These are phyloP conservation scores for Mechanitis messenoides DNA, from an alignment of 2,888 invertebrate genomes.

Conservation along the genomic window DNA sequence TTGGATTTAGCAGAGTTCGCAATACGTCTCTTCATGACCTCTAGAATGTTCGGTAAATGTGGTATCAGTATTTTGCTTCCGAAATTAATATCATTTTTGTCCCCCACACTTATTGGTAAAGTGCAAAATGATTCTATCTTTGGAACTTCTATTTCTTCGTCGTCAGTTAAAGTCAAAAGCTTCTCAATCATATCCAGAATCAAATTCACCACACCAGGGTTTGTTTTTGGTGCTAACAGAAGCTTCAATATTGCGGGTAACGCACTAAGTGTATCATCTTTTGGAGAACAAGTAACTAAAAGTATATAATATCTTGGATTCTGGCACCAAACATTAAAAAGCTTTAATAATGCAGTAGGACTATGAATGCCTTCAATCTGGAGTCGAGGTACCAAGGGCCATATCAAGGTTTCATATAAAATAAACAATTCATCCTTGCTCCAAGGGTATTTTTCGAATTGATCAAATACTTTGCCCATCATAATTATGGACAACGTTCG, in stretches of 20 bases:
- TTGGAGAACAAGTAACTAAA: constrained; percentile 77
- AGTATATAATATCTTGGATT: constrained; percentile 86
- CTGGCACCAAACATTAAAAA: constrained; percentile 88
- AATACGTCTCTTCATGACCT: constrained; percentile 81
- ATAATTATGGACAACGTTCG: constrained; percentile 78
- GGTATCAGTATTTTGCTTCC: constrained; percentile 85
- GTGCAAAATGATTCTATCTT: constrained; percentile 57
- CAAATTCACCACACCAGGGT: constrained; percentile 79
- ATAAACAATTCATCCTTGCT: constrained; percentile 81
- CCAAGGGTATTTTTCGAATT: constrained; percentile 88
- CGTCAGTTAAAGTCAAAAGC: constrained; percentile 80
- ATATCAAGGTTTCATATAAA: constrained; percentile 86
- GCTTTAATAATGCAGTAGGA: constrained; percentile 87
- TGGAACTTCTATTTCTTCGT: constrained; percentile 63
- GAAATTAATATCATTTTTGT: constrained; percentile 74
- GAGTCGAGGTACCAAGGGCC: constrained; percentile 86
- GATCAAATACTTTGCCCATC: constrained; percentile 84
- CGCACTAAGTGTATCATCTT: constrained; percentile 69
- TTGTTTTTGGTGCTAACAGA: constrained; percentile 81
- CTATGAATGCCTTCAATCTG: constrained; percentile 88
- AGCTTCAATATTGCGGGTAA: constrained; percentile 83
- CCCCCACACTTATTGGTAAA: constrained; percentile 41
- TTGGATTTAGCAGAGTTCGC: constrained; percentile 75
- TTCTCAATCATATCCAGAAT: constrained; percentile 86
- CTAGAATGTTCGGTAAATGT: constrained; percentile 83